Evolutionary conservation across 2,888 invertebrate genomes (phyloP).

Genomic region (Coleophora flavipennella): DNA sequence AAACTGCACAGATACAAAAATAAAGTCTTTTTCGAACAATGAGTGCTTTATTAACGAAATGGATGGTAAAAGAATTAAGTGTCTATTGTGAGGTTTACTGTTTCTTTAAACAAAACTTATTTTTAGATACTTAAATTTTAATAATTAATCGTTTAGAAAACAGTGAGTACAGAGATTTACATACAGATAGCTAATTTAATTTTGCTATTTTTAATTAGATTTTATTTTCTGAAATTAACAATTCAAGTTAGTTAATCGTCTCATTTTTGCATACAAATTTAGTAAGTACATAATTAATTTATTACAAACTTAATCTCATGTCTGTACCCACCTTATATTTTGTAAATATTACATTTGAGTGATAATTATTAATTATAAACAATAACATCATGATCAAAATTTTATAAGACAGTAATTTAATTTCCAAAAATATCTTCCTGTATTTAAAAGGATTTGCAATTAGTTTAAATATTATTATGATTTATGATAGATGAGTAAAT

Average conservation of each 20-base stretch:
- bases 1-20: conserved; percentile 14
- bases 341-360: too few species aligned
- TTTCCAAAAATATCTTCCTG: conserved; percentile 1
- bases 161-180: conserved; percentile 51
- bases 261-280: too few species aligned
- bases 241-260: too few species aligned
- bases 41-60: conserved; percentile 72
- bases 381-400: conserved; percentile 21
- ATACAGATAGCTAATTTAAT: too few species aligned
- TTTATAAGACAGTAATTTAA: conserved; percentile 1
- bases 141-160: conserved; percentile 19
- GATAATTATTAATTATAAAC: too few species aligned
- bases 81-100: conserved; percentile 46
- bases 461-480: not conserved
- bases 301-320: not conserved
- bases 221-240: not conserved
- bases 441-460: conserved; percentile 6
- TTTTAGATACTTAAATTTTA: conserved; percentile 13
- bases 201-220: too few species aligned
- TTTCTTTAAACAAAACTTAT: conserved; percentile 8
- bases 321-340: conserved; percentile 19
- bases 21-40: conserved; percentile 50
- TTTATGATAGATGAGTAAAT: too few species aligned
- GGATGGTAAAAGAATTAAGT: conserved; percentile 55
- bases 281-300: too few species aligned